Percentiles rank a stretch among this genome's conserved stretches.
Evolutionary conservation across 2,797 vertebrate genomes (phyloP).

Genomic region (Intellagama lesueurii): DNA sequence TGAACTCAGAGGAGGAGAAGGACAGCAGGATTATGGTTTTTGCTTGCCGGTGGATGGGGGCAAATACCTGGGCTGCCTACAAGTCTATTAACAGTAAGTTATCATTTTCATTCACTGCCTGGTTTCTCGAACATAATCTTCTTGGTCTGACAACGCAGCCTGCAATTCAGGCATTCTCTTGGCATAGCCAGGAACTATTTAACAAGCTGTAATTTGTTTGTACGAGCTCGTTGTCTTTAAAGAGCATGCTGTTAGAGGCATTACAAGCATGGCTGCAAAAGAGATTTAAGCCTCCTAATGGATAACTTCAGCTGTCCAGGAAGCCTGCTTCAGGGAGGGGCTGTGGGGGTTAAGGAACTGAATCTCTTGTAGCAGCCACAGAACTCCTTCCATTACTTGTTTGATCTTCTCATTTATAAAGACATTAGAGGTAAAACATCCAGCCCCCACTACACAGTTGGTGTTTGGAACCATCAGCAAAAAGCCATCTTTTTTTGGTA

Average conservation of each 20-base stretch:
- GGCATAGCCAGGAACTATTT: constrained; percentile 21
- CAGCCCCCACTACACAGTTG: not conserved
- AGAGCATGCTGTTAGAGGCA: constrained; percentile 12
- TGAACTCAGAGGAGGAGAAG: constrained; percentile 51
- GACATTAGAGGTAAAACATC: not conserved
- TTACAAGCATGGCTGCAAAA: not conserved
- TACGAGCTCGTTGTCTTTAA: constrained; percentile 45
- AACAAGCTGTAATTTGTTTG: constrained; percentile 38
- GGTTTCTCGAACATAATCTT: constrained; percentile 52
- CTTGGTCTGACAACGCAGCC: constrained; percentile 47
- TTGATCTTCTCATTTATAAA: not conserved
- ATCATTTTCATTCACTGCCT: constrained; percentile 57
- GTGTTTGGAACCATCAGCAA: not conserved
- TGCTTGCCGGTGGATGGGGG: constrained; percentile 53
- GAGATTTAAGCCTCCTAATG: not conserved
- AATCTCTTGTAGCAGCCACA: not conserved
- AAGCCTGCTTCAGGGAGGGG: not conserved
- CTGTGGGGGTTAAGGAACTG: not conserved
- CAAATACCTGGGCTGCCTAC: constrained; percentile 61
- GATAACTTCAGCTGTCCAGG: not conserved
- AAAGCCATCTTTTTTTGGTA: no score
- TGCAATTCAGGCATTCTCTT: not conserved
- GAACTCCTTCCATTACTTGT: no score
- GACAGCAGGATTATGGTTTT: constrained; percentile 53
- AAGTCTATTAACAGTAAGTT: constrained; percentile 56